Percentiles rank a stretch among this genome's conserved stretches.
phyloP scores from a whole-genome alignment of 2,888 invertebrate genomes.

The Papilio protenor region DNA sequence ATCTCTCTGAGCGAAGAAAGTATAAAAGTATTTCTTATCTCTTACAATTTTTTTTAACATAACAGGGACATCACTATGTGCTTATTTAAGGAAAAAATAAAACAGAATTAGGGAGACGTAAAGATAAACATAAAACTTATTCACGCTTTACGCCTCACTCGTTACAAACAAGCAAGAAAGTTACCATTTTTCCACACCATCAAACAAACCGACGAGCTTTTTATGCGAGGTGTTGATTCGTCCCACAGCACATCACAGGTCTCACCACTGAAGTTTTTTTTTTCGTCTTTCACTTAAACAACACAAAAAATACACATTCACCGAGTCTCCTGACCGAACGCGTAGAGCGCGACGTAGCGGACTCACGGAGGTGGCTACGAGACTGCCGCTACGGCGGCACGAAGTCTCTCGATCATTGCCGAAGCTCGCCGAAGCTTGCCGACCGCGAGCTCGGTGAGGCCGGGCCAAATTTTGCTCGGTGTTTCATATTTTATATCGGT shows the following conservation, averaged over 20 bases:
- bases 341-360: conserved; percentile 57
- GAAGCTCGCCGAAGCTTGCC: conserved; percentile 48
- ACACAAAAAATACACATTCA: conserved; percentile 65
- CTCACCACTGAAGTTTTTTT: conserved; percentile 57
- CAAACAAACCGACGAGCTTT: conserved; percentile 60
- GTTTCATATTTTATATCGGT: conserved; percentile 84
- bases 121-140: conserved; percentile 49
- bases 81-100: not conserved
- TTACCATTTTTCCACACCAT: conserved; percentile 80
- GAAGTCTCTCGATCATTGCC: conserved; percentile 60
- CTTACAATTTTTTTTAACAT: not conserved
- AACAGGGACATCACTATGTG: not conserved
- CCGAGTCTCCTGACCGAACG: conserved; percentile 59
- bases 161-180: conserved; percentile 58
- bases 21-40: not conserved
- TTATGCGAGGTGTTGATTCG: conserved; percentile 57
- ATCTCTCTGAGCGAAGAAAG: conserved; percentile 46
- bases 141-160: conserved; percentile 57
- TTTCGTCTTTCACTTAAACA: conserved; percentile 52
- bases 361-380: conserved; percentile 61
- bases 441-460: conserved; percentile 64
- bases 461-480: conserved; percentile 76
- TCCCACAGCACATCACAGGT: conserved; percentile 69
- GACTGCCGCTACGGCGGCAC: conserved; percentile 80
- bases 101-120: conserved; percentile 23